Percentiles rank a stretch among this genome's conserved stretches.
Evolutionary conservation across 2,113 vertebrate species (phyloP).

Genomic region (Saimiri boliviensis): DNA sequence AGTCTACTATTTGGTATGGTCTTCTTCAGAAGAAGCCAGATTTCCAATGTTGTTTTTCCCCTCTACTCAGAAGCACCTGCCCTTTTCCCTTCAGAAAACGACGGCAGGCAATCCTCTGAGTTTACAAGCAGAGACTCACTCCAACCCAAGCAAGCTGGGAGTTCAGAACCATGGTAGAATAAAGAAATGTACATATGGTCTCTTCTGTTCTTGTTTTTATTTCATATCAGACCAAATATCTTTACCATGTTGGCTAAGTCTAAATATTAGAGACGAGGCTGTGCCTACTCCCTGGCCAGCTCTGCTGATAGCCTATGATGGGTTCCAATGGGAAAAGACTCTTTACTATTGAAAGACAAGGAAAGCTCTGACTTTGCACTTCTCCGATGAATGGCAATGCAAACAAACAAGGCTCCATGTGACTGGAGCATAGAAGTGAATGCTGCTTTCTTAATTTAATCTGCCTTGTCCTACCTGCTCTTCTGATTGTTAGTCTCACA

Average conservation of each 20-base stretch:
- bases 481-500: not conserved
- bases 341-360: not conserved
- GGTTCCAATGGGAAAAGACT: not conserved
- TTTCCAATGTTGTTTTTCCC: not conserved
- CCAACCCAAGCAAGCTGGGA: slow-evolving; percentile 12
- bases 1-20: not conserved
- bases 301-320: not conserved
- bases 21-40: not conserved
- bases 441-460: slow-evolving; percentile 37
- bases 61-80: not conserved
- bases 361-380: slow-evolving; percentile 20
- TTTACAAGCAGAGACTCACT: slow-evolving; percentile 3
- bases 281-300: not conserved
- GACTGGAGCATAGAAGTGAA: not conserved
- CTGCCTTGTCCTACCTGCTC: slow-evolving; percentile 49
- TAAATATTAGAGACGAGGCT: not conserved
- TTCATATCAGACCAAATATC: slow-evolving; percentile 13
- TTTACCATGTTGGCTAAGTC: not conserved
- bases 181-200: slow-evolving; percentile 47
- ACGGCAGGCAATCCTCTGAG: not conserved
- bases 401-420: not conserved
- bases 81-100: not conserved
- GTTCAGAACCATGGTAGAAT: slow-evolving; percentile 43
- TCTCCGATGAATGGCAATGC: not conserved
- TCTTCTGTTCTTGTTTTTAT: slow-evolving; percentile 46